Evolutionary conservation across 2,888 invertebrate genomes (phyloP), one percentile per base, ranked within the genome.

Genomic region (Agelastica alni): DNA sequence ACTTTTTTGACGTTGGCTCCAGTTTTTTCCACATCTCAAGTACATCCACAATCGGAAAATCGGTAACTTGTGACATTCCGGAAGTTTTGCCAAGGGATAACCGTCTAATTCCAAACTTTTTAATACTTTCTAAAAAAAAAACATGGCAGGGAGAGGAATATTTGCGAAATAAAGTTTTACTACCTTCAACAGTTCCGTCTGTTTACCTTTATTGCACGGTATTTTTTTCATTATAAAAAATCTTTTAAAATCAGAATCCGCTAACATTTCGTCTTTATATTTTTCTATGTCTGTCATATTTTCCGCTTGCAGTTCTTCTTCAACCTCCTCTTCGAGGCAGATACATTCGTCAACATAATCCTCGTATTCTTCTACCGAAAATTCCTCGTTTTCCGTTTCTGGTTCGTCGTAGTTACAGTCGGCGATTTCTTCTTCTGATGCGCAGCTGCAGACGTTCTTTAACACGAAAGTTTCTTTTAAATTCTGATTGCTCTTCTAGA

Each of bases 41-140:
- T 72, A 63, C 66, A 75, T 65, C 77, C 77, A 77, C 5, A 76
- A 58, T 60, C 68, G 68, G 49, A 77, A 77, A 56, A 73, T 71
- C 1, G 77, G 77, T 20, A 77, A 61, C 56, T 67, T 70, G 48
- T 75, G 61, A 16, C 66, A 65, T 10, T 75, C 66, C 1, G 77
- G 77, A 36, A 77, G 64, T 51, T 69, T 71, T 1, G 77, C 77
- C 10, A 77, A 58, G 5, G 76, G 74, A 60, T 66, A 77, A 7
- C 75, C 75, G 65, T 77, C 77, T 16, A 39, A 18, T 7, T n/a
- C 37, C 12, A 39, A 18, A 7, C 37, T 20, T 18, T 39, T 12
- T 12, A 39, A 20, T 6, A 39, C 18, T 39, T 39, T 39, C 37
- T 39, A 12, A 7, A 12, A 20, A 34, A 16, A 1, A 34, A 34